phyloP scores from a whole-genome alignment of 2,113 vertebrate species.

The Gopherus flavomarginatus region DNA sequence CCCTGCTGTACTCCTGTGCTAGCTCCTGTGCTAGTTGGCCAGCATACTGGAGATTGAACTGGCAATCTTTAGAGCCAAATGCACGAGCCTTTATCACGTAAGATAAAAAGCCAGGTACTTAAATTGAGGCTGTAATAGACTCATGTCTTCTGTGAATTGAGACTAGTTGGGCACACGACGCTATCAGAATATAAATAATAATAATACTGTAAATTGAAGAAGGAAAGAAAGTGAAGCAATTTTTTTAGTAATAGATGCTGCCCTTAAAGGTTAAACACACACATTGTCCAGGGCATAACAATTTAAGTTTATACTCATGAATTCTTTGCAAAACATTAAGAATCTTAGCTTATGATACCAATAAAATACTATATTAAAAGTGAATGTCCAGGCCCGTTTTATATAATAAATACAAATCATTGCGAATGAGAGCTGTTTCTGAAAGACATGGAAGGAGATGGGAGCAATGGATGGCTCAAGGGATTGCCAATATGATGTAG shows the following conservation, averaged over 20 bases:
- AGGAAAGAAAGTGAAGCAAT: not conserved
- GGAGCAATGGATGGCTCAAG: not conserved
- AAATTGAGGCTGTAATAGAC: not conserved
- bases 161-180: not conserved
- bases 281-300: not conserved
- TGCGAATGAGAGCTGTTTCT: slow-evolving; percentile 6
- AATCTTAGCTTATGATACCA: slow-evolving; percentile 15
- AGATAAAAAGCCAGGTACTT: not conserved
- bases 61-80: not conserved
- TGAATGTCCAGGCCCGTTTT: slow-evolving; percentile 26
- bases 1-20: not conserved
- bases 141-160: not conserved
- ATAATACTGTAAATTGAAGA: not conserved
- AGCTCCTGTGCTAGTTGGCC: no score
- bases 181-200: not conserved
- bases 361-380: slow-evolving; percentile 7
- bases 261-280: not conserved
- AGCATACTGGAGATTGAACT: no score
- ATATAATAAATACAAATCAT: slow-evolving; percentile 27
- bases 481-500: not conserved
- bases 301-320: not conserved
- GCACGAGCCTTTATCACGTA: not conserved
- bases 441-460: not conserved
- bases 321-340: slow-evolving; percentile 8
- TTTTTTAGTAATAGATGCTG: not conserved